Evolutionary conservation across 2,797 vertebrate species (phyloP).

Genomic region (Melanotaenia maccullochi): DNA sequence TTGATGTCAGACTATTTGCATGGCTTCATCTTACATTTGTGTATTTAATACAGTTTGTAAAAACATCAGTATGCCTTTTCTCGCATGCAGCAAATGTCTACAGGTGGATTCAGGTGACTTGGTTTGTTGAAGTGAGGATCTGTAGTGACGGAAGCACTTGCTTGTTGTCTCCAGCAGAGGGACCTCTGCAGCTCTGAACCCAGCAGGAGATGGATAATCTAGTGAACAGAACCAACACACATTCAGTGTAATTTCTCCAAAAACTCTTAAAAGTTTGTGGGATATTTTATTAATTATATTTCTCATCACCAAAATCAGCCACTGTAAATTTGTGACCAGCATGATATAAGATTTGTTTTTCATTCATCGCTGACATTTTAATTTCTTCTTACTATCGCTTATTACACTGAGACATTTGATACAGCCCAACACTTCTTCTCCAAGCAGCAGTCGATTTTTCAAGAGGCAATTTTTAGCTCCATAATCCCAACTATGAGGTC

Average conservation of each 20-base stretch:
- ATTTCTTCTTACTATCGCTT: neutral
- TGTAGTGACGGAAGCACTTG: neutral
- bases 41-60: neutral
- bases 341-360: neutral
- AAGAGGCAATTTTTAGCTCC: constrained; percentile 27
- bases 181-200: constrained; percentile 69
- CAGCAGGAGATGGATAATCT: constrained; percentile 30
- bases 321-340: neutral
- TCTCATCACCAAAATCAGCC: neutral
- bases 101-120: neutral
- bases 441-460: neutral
- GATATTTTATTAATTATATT: neutral
- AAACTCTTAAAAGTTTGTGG: neutral
- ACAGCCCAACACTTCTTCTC: constrained; percentile 4
- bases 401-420: neutral
- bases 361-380: constrained; percentile 4
- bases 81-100: neutral
- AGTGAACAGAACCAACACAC: too few relatives aligned
- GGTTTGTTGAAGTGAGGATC: too few relatives aligned
- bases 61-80: too few relatives aligned
- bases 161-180: constrained; percentile 69
- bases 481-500: constrained; percentile 48
- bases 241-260: neutral
- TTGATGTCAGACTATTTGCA: neutral
- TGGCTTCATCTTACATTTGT: neutral